Conservation (phyloP, 2,888 invertebrate genomes). For the Quadroppia sp. region DNA sequence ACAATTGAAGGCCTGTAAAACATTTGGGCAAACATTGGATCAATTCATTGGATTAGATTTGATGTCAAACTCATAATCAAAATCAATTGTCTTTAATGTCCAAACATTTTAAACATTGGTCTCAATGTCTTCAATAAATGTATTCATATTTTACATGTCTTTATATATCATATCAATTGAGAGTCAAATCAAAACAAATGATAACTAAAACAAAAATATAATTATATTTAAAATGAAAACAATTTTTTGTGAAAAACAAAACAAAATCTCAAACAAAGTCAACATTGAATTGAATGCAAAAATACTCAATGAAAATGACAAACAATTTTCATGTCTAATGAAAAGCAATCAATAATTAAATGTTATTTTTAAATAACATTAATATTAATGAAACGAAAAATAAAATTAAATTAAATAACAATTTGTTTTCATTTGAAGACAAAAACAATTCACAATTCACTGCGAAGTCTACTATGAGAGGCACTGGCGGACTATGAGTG, state of each 20-base stretch:
- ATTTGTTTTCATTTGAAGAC: neutral
- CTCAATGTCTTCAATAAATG: neutral
- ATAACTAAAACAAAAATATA: too few species aligned
- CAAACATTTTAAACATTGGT: neutral
- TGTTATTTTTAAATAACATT: neutral
- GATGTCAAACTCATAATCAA: neutral
- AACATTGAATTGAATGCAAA: neutral
- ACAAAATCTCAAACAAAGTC: neutral
- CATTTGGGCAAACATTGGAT: neutral
- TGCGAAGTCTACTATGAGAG: neutral
- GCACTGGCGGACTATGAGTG: neutral
- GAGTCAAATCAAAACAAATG: too few species aligned
- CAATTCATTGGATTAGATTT: neutral
- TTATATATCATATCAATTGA: too few species aligned
- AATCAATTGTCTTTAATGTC: conserved; percentile 6
- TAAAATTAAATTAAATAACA: neutral
- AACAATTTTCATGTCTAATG: neutral
- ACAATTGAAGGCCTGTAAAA: conserved; percentile 20
- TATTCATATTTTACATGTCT: too few species aligned
- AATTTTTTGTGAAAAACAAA: neutral
- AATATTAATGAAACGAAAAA: neutral
- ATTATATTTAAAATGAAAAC: neutral
- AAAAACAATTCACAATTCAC: neutral
- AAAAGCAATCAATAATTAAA: neutral
- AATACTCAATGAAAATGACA: too few species aligned